phyloP scores from a whole-genome alignment of 2,113 vertebrate species.

The Mormyrus iriodes region DNA sequence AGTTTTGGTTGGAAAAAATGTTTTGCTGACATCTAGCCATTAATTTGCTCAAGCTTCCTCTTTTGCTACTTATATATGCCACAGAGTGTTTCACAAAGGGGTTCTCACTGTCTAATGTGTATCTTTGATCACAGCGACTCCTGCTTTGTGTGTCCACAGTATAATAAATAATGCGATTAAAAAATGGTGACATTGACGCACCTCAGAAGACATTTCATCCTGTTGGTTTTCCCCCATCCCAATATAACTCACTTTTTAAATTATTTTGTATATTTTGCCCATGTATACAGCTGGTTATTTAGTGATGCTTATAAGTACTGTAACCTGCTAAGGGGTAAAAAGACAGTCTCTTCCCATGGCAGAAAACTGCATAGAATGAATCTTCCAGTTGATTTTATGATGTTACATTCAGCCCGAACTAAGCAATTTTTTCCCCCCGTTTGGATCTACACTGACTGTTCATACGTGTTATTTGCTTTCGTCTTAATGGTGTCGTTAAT shows the following conservation, averaged over 20 bases:
- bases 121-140: background rate
- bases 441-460: background rate
- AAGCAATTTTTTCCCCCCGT: background rate
- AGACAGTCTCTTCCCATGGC: background rate
- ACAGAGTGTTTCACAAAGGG: background rate
- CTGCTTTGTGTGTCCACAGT: background rate
- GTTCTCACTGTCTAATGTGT: background rate
- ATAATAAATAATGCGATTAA: conserved; percentile 1
- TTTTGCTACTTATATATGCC: background rate
- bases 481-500: conserved; percentile 20
- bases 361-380: background rate
- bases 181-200: background rate
- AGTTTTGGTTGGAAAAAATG: background rate
- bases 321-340: background rate
- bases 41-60: no score
- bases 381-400: background rate
- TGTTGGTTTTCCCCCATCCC: background rate
- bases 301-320: background rate
- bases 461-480: conserved; percentile 26
- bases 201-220: background rate
- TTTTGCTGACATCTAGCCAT: background rate
- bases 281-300: background rate
- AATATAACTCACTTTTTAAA: background rate
- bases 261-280: background rate
- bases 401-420: background rate